phyloP scores from a whole-genome alignment of 1,140 invertebrate genomes.

The Aphis gossypii region DNA sequence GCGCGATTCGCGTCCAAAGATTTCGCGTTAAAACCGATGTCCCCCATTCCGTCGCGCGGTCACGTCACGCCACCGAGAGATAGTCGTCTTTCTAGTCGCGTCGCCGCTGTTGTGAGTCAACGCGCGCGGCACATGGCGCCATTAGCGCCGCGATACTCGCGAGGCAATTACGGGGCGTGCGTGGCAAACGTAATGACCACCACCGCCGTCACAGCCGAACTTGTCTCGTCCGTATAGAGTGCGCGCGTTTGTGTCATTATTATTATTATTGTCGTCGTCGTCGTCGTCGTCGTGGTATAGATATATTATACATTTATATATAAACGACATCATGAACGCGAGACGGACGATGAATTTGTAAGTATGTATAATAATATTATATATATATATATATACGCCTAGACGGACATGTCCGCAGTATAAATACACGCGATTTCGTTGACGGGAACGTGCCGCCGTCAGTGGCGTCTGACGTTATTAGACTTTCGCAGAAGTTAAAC shows the following conservation, averaged over 20 bases:
- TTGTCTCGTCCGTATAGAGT: background rate
- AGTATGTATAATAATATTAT: conserved; percentile 5
- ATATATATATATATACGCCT: background rate
- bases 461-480: background rate
- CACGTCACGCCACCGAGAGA: conserved; percentile 12
- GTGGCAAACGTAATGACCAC: conserved; percentile 46
- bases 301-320: background rate
- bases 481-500: conserved; percentile 42
- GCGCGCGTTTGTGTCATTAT: background rate
- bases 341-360: conserved; percentile 46
- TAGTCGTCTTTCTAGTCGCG: conserved; percentile 17
- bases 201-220: background rate
- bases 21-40: conserved; percentile 32
- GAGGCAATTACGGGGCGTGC: conserved; percentile 53
- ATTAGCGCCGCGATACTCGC: conserved; percentile 49
- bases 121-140: conserved; percentile 49
- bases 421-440: conserved; percentile 2
- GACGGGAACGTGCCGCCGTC: conserved; percentile 43
- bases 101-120: background rate
- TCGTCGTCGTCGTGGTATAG: background rate
- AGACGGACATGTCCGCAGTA: conserved; percentile 17
- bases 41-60: background rate
- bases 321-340: conserved; percentile 6
- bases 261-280: background rate
- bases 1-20: background rate